Evolutionary conservation across 2,113 vertebrate species (phyloP), one percentile per base, ranked within the genome.

Genomic region (Chamaetylas fuelleborni): DNA sequence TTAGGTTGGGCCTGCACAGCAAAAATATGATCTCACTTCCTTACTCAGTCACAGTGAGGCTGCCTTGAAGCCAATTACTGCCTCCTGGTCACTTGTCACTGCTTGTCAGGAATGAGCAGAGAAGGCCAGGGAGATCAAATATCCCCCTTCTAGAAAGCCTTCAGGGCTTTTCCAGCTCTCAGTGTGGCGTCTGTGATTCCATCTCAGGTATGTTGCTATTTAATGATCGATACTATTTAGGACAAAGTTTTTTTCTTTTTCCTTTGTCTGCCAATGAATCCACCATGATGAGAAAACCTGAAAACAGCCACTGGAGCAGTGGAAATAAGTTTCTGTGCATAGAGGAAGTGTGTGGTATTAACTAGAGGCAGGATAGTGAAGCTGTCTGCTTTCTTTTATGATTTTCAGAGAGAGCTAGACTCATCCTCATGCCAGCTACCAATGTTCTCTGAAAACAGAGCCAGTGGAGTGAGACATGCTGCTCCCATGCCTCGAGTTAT

Each of bases 381-480:
- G 61, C 76, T 93, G 38, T 93, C 81, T 93, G 56, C 33, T 78
- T 93, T 81, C 79, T 82, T 90, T 50, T 56, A n/a, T 26, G 89
- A 54, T 76, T 88, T 86, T 22, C 74, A 95, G 92, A 90, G 58
- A 95, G 88, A 87, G 15, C 73, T 47, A 47, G 60, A 43, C 66
- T 86, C 70, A 22, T 78, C 53, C 77, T 81, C 43, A 62, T 90
- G 91, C 69, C 93, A 96, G 81, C 88, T 89, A 57, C 82, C 47
- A 62, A 56, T 14, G 76, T 91, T 96, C 86, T 93, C 94, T 48
- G 60, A 96, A 97, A 92, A 61, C 95, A 97, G 58, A 97, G 72
- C 77, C 83, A 95, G 70, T 97, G 95, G 90, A 96, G 96, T 96
- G 95, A 97, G 86, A 96, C 92, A 79, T 26, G 69, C 64, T 95